Evolutionary conservation across 2,797 vertebrate species (phyloP).

Genomic region (Dermochelys coriacea): DNA sequence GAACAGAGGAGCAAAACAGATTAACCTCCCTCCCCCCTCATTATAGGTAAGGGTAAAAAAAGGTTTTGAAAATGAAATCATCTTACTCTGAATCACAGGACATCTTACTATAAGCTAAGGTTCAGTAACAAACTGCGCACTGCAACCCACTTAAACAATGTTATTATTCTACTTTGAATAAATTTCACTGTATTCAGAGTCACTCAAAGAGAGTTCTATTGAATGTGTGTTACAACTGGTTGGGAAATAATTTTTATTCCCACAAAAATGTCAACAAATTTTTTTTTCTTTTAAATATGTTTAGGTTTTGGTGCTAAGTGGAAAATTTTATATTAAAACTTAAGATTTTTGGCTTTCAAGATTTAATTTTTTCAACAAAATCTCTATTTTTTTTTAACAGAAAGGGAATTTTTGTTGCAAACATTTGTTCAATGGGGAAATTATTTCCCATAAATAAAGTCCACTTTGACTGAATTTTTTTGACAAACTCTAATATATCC

Average conservation of each 20-base stretch:
- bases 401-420: neutral
- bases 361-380: neutral
- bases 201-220: neutral
- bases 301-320: neutral
- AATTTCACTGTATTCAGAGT: neutral
- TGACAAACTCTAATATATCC: neutral
- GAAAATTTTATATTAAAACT: neutral
- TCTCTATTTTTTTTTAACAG: neutral
- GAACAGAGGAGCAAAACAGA: slow-evolving; percentile 37
- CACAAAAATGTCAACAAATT: neutral
- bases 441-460: neutral
- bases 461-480: neutral
- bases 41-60: neutral
- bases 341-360: neutral
- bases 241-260: neutral
- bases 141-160: neutral
- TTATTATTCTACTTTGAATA: neutral
- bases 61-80: neutral
- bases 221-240: neutral
- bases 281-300: neutral
- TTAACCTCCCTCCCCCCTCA: slow-evolving; percentile 32
- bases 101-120: neutral
- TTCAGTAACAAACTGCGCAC: neutral
- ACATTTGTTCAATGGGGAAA: neutral
- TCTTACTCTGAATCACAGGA: neutral